phyloP scores from a whole-genome alignment of 2,888 invertebrate species.

The Octonoba sinensis region DNA sequence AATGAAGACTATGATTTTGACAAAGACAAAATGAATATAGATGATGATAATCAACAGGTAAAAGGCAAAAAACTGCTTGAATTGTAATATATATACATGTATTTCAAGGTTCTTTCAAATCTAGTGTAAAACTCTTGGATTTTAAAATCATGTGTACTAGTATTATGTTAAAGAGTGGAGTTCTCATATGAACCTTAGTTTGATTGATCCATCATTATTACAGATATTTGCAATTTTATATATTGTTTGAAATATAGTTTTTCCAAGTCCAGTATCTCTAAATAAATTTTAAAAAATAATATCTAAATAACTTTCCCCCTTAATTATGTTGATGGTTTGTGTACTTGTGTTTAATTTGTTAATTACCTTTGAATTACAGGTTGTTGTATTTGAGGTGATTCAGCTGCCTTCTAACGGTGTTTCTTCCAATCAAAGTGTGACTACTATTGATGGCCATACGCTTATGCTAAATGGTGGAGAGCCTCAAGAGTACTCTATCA shows the following conservation, averaged over 20 bases:
- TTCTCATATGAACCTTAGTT: too few species aligned
- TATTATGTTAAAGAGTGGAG: too few species aligned
- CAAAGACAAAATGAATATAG: background rate
- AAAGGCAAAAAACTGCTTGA: too few species aligned
- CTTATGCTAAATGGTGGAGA: constrained; percentile 30
- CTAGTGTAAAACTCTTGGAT: background rate
- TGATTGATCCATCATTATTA: background rate
- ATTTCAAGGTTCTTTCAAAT: background rate
- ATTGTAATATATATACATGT: background rate
- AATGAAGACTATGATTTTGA: constrained; percentile 50
- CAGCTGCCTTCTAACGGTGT: constrained; percentile 74
- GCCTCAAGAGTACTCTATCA: constrained; percentile 35
- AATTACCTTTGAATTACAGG: constrained; percentile 73
- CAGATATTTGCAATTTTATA: too few species aligned
- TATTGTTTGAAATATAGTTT: too few species aligned
- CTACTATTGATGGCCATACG: constrained; percentile 72
- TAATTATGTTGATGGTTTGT: background rate
- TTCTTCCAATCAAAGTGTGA: constrained; percentile 71
- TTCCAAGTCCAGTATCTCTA: too few species aligned
- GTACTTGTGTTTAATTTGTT: background rate
- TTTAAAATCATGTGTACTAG: background rate
- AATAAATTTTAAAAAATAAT: too few species aligned
- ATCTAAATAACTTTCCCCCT: too few species aligned
- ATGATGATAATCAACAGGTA: constrained; percentile 41
- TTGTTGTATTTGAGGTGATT: constrained; percentile 91